Evolutionary conservation across 1,140 invertebrate genomes (phyloP).

Genomic region (Papilio machaon): DNA sequence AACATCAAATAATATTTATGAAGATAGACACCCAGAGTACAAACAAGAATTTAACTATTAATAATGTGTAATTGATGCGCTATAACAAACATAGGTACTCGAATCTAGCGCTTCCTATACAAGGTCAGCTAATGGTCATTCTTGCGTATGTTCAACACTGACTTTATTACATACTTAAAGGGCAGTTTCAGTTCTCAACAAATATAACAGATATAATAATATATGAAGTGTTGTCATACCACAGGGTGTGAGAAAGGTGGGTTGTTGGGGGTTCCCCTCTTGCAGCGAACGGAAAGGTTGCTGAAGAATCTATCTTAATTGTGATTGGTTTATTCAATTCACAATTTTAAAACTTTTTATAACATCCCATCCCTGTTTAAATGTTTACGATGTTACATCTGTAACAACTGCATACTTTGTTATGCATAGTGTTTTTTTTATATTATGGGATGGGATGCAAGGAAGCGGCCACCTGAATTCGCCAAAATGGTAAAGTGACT

Average conservation of each 20-base stretch:
- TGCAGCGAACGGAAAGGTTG: too few relatives aligned
- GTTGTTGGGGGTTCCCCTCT: too few relatives aligned
- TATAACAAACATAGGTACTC: not conserved
- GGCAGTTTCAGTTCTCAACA: too few relatives aligned
- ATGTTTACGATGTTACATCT: not conserved
- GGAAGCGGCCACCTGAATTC: too few relatives aligned
- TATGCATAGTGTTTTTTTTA: too few relatives aligned
- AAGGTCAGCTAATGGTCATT: not conserved
- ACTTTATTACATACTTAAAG: too few relatives aligned
- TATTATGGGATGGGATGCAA: too few relatives aligned
- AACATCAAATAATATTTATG: not conserved
- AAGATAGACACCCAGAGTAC: not conserved
- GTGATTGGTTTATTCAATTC: not conserved
- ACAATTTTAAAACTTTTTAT: not conserved
- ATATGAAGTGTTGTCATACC: too few relatives aligned
- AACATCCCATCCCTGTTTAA: not conserved
- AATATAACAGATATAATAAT: too few relatives aligned
- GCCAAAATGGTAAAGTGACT: too few relatives aligned
- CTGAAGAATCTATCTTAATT: not conserved
- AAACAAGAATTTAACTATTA: not conserved
- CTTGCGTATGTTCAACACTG: not conserved
- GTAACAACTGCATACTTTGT: not conserved
- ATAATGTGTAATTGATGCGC: constrained; percentile 1
- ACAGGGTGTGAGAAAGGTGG: too few relatives aligned
- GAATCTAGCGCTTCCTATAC: not conserved